Base-by-base conservation (phyloP, 2,797 vertebrate species). In the Limosa lapponica region DNA sequence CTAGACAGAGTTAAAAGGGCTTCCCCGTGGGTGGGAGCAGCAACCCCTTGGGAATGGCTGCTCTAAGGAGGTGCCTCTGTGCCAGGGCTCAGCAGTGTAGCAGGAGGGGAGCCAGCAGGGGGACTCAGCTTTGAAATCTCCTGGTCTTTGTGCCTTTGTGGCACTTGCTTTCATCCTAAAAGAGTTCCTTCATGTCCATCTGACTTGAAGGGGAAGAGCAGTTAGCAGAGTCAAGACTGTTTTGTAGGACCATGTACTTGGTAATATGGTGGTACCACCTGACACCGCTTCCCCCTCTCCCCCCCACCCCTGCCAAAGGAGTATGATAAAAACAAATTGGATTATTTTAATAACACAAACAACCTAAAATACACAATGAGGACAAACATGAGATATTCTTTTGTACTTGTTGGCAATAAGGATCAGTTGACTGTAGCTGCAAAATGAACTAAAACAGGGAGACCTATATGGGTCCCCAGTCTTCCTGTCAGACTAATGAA, bases 21-120 rank as follows among this genome's bases (percentile, higher is more conserved):
- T 20, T 77, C 13, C 15, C 14, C 2, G 1, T 0, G 12, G 8
- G 11, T 32, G 41, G 32, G 20, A 51, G 34, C 25, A 58, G 1
- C 23, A 32, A 17, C 37, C 25, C 43, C n/a, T 30, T 6, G 11
- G 24, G 25, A 6, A 36, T 10, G 17, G 46, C 37, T 48, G 28
- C 37, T 69, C 37, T 39, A 20, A 22, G 61, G 23, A 66, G 14
- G 8, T 14, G 46, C 16, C 9, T 43, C 10, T 34, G 27, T 15
- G 20, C 32, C 30, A 41, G 48, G 25, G 27, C 44, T 75, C 49
- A n/a, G 18, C 46, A 27, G 34, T 22, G 46, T n/a, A 39, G 41
- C 39, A 32, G 37, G 11, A 46, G n/a, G 8, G 25, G 14, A 64
- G 19, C 14, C 3, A 5, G 14, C 32, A 82, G 44, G 36, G 82